Conservation (phyloP, 2,797 vertebrate species). For the Hybognathus amarus region DNA sequence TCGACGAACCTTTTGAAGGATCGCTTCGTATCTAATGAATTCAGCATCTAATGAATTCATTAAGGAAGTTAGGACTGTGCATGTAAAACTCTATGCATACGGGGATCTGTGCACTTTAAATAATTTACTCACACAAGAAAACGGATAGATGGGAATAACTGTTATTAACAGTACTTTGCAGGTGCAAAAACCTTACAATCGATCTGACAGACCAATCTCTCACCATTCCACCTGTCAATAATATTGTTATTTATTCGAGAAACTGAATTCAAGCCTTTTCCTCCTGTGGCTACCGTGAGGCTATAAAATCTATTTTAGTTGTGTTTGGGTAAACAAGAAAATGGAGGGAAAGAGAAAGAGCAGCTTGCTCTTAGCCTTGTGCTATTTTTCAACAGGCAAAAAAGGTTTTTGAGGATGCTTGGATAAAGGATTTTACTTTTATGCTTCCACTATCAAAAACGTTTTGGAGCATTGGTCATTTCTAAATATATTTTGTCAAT, state of each 20-base stretch:
- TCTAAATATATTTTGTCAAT: background rate
- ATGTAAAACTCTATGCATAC: slow-evolving; percentile 46
- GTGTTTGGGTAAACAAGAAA: slow-evolving; percentile 17
- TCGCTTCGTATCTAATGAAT: slow-evolving; percentile 51
- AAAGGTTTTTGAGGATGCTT: background rate
- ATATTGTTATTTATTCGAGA: slow-evolving; percentile 36
- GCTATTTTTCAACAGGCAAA: slow-evolving; percentile 21
- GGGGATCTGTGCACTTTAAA: slow-evolving; percentile 36
- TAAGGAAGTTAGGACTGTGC: slow-evolving; percentile 45
- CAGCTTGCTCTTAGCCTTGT: slow-evolving; percentile 3
- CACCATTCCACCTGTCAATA: background rate
- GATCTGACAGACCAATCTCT: background rate
- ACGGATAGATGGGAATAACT: background rate
- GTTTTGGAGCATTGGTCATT: slow-evolving; percentile 5
- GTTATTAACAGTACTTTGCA: slow-evolving; percentile 1
- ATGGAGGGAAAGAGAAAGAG: slow-evolving; percentile 17
- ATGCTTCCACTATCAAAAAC: background rate
- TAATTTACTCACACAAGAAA: slow-evolving; percentile 15
- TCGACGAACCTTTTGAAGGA: background rate
- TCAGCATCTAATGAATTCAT: slow-evolving; percentile 54
- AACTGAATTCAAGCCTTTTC: slow-evolving; percentile 32
- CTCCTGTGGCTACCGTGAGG: slow-evolving; percentile 15
- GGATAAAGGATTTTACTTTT: slow-evolving; percentile 14
- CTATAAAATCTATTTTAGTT: slow-evolving; percentile 35
- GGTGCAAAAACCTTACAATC: background rate